Evolutionary conservation across 2,113 vertebrate species (phyloP).

Genomic region (Pteronura brasiliensis): DNA sequence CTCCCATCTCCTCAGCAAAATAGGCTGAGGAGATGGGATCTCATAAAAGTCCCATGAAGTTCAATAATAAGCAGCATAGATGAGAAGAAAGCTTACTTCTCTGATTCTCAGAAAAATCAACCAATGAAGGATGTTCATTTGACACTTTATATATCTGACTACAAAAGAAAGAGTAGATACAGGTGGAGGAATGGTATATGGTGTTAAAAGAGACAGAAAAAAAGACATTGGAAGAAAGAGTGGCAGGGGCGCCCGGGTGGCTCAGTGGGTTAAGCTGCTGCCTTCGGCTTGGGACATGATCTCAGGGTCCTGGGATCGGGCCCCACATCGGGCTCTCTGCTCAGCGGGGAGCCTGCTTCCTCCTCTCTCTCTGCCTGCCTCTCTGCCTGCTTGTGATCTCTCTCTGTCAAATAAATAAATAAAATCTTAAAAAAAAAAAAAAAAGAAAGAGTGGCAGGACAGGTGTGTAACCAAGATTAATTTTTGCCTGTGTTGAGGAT

Average conservation of each 20-base stretch:
- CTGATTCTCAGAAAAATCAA: not conserved
- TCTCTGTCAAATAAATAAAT: too few species aligned
- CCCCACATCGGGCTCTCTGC: too few species aligned
- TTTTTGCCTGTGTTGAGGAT: not conserved
- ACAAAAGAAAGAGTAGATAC: not conserved
- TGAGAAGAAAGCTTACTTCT: not conserved
- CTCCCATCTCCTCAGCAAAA: too few species aligned
- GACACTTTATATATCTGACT: not conserved
- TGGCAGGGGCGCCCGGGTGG: too few species aligned
- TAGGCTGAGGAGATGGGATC: not conserved
- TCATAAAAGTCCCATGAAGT: not conserved
- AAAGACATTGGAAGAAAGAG: not conserved
- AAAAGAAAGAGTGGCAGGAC: not conserved
- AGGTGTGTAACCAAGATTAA: not conserved
- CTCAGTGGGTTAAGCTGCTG: too few species aligned
- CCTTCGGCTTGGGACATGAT: too few species aligned
- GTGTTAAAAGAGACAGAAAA: not conserved
- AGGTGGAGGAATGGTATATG: not conserved
- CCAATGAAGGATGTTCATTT: not conserved
- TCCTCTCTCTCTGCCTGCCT: too few species aligned
- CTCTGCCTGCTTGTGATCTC: too few species aligned
- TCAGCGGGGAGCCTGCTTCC: too few species aligned
- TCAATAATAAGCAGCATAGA: not conserved
- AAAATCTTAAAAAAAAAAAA: too few species aligned
- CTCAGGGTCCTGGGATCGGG: too few species aligned